Evolutionary conservation across 1,140 invertebrate species (phyloP).

Genomic region (Drosophila lini): DNA sequence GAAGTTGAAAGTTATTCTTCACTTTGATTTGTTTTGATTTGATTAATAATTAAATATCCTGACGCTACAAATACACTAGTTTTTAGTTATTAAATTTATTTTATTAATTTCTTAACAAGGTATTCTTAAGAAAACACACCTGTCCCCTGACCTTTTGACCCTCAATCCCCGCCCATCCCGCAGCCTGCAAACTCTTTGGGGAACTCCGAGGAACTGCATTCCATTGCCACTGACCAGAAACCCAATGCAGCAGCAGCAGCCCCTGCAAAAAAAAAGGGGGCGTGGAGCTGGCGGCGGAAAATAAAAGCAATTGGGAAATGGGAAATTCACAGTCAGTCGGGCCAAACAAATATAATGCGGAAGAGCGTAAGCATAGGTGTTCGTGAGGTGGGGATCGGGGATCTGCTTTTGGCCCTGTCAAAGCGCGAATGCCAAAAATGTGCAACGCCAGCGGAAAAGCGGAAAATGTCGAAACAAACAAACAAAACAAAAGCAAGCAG

Average conservation of each 20-base stretch:
- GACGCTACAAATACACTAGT: too few relatives aligned
- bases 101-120: neutral
- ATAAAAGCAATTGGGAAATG: constrained; percentile 20
- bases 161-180: neutral
- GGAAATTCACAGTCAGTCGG: constrained; percentile 24
- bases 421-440: constrained; percentile 81
- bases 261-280: neutral
- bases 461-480: constrained; percentile 45
- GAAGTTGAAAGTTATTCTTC: too few relatives aligned
- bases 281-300: constrained; percentile 2
- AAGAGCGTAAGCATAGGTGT: constrained; percentile 3
- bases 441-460: constrained; percentile 67
- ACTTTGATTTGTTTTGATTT: too few relatives aligned
- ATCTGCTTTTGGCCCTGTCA: constrained; percentile 55
- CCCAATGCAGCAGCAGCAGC: constrained; percentile 42
- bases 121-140: neutral
- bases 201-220: constrained; percentile 32
- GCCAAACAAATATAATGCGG: constrained; percentile 40
- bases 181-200: neutral
- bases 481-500: constrained; percentile 23
- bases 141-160: constrained; percentile 12
- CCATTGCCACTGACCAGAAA: constrained; percentile 33
- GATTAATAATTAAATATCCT: too few relatives aligned
- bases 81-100: neutral
- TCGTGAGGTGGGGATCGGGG: neutral